A percentile compares a stretch with the other conserved stretches of the same genome.
These are phyloP conservation scores for Phoxinus dragarum DNA, from an alignment of 2,797 vertebrate species.

Conservation along the genomic window DNA sequence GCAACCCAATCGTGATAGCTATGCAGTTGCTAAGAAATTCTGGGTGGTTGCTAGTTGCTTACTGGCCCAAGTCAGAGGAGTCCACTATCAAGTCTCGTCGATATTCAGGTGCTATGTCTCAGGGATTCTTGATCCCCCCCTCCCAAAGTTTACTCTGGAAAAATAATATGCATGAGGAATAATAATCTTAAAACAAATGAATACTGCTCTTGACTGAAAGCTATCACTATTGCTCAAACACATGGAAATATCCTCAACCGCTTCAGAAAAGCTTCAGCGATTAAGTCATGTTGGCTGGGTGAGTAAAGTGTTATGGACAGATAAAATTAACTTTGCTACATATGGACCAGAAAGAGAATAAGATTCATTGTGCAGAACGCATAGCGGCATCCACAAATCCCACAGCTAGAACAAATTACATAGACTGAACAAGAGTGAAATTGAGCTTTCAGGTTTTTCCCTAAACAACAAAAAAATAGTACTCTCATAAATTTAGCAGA, in stretches of 20 bases:
- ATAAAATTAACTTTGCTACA: constrained; percentile 4
- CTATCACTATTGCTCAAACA: constrained; percentile 1
- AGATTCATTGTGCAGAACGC: constrained; percentile 13
- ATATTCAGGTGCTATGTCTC: not conserved
- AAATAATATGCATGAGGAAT: constrained; percentile 1
- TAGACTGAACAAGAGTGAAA: constrained; percentile 3
- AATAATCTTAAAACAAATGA: not conserved
- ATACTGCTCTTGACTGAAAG: not conserved
- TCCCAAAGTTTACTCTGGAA: not conserved
- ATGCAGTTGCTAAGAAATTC: not conserved
- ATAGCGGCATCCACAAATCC: not conserved
- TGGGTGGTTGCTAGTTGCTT: not conserved
- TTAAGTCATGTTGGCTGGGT: not conserved
- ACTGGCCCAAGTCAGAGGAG: not conserved
- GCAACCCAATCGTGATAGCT: too few relatives aligned
- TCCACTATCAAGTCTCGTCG: not conserved
- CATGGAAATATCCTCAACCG: not conserved
- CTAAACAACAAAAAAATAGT: not conserved
- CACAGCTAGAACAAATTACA: not conserved
- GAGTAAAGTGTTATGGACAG: not conserved
- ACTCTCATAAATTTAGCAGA: not conserved
- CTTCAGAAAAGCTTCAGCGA: not conserved
- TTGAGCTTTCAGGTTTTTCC: not conserved
- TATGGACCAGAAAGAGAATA: constrained; percentile 33
- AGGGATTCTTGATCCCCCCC: not conserved